Evolutionary conservation across 2,797 vertebrate genomes (phyloP).

Genomic region (Myotis findleyi): DNA sequence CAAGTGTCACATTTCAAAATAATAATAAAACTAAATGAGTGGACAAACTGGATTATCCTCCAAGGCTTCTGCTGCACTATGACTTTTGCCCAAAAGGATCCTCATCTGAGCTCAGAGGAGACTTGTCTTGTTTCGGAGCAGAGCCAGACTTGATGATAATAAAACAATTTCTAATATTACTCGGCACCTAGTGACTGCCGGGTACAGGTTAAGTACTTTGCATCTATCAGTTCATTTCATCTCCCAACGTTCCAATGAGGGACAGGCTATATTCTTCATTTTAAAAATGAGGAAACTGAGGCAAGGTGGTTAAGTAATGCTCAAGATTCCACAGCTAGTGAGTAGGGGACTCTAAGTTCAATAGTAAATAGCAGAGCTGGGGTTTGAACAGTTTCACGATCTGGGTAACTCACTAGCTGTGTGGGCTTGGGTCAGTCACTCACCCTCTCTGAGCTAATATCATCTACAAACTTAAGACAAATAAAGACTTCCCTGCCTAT

Average conservation of each 20-base stretch:
- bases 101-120: background rate
- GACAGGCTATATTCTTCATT: background rate
- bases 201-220: background rate
- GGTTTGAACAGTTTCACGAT: background rate
- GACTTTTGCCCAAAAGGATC: background rate
- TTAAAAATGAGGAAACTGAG: constrained; percentile 46
- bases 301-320: background rate
- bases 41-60: constrained; percentile 18
- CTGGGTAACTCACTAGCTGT: background rate
- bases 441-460: background rate
- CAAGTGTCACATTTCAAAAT: constrained; percentile 41
- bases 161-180: constrained; percentile 30
- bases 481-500: constrained; percentile 39
- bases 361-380: background rate
- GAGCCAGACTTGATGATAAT: background rate
- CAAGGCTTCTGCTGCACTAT: background rate
- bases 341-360: background rate
- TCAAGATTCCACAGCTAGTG: background rate
- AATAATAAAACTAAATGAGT: constrained; percentile 51
- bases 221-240: background rate
- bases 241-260: background rate
- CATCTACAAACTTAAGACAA: constrained; percentile 26
- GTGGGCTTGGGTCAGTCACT: background rate
- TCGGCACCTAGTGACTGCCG: background rate
- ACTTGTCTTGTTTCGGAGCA: background rate